Percentiles rank a stretch among this genome's conserved stretches.
These are phyloP conservation scores for Miniopterus natalensis DNA, from an alignment of 2,113 vertebrate species.

Conservation along the genomic window DNA sequence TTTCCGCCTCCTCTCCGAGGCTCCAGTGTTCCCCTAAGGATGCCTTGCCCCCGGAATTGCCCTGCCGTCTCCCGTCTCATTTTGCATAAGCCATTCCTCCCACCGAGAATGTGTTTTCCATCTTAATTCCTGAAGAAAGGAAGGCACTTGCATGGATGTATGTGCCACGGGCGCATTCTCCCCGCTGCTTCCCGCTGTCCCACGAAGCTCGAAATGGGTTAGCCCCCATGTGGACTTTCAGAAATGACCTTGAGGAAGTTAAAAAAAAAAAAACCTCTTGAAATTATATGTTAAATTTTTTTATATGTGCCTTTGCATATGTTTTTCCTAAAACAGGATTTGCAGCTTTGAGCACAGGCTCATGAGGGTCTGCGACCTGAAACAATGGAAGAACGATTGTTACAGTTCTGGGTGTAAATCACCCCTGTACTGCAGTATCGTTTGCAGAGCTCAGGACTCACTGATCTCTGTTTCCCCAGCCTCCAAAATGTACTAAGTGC, in stretches of 20 bases:
- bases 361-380: neutral
- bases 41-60: neutral
- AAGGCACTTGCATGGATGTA: neutral
- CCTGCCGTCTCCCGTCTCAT: neutral
- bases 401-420: neutral
- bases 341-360: neutral
- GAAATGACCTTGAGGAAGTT: neutral
- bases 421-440: neutral
- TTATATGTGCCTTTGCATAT: neutral
- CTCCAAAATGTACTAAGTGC: neutral
- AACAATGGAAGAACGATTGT: neutral
- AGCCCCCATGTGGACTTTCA: neutral
- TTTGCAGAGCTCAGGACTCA: neutral
- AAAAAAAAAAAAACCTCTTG: neutral
- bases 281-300: neutral
- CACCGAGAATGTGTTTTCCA: neutral
- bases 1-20: neutral
- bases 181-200: neutral
- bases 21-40: neutral
- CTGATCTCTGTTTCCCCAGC: neutral
- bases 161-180: neutral
- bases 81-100: neutral
- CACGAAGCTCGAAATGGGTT: neutral
- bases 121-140: constrained; percentile 3
- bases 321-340: neutral